Evolutionary conservation across 92 coral and sea anemone genomes (phyloP).

Genomic region (Micromussa lordhowensis): DNA sequence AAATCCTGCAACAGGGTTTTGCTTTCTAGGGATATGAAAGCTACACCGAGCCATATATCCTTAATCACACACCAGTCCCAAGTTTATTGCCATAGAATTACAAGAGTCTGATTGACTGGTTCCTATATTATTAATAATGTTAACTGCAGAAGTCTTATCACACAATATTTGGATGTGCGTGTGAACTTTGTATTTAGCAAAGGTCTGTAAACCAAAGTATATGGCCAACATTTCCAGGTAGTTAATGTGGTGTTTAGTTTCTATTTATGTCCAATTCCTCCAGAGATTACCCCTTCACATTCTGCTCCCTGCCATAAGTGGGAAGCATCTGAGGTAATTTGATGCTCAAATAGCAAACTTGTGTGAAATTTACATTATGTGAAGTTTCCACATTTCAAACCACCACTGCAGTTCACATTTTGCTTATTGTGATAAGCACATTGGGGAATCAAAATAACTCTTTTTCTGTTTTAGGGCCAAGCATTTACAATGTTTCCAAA

Average conservation of each 20-base stretch:
- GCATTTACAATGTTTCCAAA: neutral
- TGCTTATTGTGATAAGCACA: slow-evolving; percentile 40
- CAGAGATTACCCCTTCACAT: slow-evolving; percentile 16
- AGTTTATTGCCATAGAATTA: neutral
- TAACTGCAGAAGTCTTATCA: slow-evolving; percentile 53
- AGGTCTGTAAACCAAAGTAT: slow-evolving; percentile 10
- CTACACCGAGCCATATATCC: slow-evolving; percentile 34
- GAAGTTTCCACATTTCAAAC: slow-evolving; percentile 22
- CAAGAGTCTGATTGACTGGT: slow-evolving; percentile 37
- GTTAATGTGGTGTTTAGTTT: slow-evolving; percentile 44
- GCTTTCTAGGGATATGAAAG: slow-evolving; percentile 48
- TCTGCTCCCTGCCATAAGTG: slow-evolving; percentile 44
- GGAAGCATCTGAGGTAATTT: slow-evolving; percentile 53
- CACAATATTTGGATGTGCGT: neutral
- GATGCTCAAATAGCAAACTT: slow-evolving; percentile 32
- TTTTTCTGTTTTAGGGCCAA: slow-evolving; percentile 27
- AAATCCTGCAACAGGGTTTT: neutral
- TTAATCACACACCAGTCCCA: slow-evolving; percentile 47
- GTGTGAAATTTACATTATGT: slow-evolving; percentile 30
- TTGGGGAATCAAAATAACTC: slow-evolving; percentile 37
- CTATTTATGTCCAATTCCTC: slow-evolving; percentile 37
- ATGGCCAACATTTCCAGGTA: slow-evolving; percentile 51
- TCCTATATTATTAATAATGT: slow-evolving; percentile 56
- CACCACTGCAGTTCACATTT: slow-evolving; percentile 42
- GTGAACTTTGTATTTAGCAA: neutral